Evolutionary conservation across 2,797 vertebrate species (phyloP).

Genomic region (Zenarchopterus dispar): DNA sequence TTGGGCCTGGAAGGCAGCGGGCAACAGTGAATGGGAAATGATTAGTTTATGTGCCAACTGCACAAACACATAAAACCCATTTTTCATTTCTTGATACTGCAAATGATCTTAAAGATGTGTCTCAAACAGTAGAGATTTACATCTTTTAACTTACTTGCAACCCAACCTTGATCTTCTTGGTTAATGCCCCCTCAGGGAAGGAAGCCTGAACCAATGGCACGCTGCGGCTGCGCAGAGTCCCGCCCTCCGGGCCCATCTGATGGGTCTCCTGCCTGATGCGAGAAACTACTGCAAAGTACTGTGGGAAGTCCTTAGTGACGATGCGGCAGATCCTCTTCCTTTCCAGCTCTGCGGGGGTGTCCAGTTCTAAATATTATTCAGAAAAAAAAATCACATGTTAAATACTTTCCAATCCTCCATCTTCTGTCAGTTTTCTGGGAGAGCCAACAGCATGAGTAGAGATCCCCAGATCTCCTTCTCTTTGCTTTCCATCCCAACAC

Average conservation of each 20-base stretch:
- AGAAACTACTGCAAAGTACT: slow-evolving; percentile 99
- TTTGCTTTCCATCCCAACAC: too few species aligned
- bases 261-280: slow-evolving; percentile 97
- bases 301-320: slow-evolving; percentile 96
- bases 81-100: not conserved
- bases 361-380: slow-evolving; percentile 78
- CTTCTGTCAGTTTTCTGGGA: too few species aligned
- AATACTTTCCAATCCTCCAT: too few species aligned
- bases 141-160: slow-evolving; percentile 87
- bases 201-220: slow-evolving; percentile 93
- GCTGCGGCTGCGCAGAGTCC: slow-evolving; percentile 90
- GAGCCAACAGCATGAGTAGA: too few species aligned
- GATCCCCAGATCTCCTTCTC: too few species aligned
- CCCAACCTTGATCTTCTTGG: slow-evolving; percentile 97
- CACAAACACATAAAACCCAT: not conserved
- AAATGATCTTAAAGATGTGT: not conserved
- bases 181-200: slow-evolving; percentile 96
- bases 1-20: slow-evolving; percentile 85
- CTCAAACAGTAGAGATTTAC: not conserved
- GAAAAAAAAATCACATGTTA: not conserved
- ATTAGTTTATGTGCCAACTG: not conserved
- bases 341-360: slow-evolving; percentile 91
- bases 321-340: slow-evolving; percentile 97
- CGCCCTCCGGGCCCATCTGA: slow-evolving; percentile 96
- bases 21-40: accelerated